Conservation (phyloP, 1,140 invertebrate genomes). For the Gonioctena quinquepunctata region DNA sequence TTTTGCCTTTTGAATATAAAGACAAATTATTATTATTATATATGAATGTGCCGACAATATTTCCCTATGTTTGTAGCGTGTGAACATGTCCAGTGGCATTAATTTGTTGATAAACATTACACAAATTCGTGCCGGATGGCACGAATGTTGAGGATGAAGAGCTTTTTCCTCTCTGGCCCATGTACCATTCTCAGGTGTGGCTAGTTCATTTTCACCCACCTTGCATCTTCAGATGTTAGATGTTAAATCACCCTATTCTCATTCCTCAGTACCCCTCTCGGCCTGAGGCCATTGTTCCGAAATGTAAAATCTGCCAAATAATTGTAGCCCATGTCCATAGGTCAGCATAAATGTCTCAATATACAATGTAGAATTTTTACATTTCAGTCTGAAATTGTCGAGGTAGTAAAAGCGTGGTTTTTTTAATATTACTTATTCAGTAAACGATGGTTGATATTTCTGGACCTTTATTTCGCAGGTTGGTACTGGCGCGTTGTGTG, state of each 20-base stretch:
- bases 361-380: constrained; percentile 1
- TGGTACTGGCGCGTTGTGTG: background rate
- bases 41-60: too few species aligned
- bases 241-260: constrained; percentile 12
- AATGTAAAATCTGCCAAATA: constrained; percentile 31
- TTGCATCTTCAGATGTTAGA: constrained; percentile 33
- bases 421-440: constrained; percentile 1
- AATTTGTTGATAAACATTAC: too few species aligned
- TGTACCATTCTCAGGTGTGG: constrained; percentile 32
- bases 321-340: constrained; percentile 29
- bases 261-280: constrained; percentile 18
- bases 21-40: too few species aligned
- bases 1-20: too few species aligned
- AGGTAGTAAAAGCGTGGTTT: constrained; percentile 7
- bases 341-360: constrained; percentile 28
- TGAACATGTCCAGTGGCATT: too few species aligned
- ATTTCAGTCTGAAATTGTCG: constrained; percentile 11
- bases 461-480: background rate
- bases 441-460: background rate
- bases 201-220: constrained; percentile 35
- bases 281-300: constrained; percentile 17
- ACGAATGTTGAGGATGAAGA: too few species aligned
- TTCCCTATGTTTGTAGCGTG: too few species aligned
- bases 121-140: too few species aligned
- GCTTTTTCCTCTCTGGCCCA: background rate